Evolutionary conservation across 2,888 invertebrate genomes (phyloP).

Genomic region (Magallana nippona): DNA sequence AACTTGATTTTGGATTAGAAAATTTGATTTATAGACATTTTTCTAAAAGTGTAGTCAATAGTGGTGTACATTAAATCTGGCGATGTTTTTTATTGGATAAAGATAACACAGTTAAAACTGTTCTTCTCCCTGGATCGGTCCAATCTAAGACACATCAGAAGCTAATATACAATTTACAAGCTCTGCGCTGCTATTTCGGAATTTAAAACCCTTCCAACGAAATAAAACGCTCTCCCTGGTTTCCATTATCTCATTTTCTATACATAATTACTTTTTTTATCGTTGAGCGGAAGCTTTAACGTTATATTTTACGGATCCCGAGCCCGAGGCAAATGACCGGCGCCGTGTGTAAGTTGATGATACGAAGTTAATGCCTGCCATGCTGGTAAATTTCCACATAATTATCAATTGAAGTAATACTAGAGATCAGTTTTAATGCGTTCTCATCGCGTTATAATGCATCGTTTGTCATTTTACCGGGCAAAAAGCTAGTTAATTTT

Average conservation of each 20-base stretch:
- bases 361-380: not conserved
- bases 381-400: not conserved
- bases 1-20: too few relatives aligned
- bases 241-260: not conserved
- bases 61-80: too few relatives aligned
- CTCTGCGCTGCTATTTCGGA: too few relatives aligned
- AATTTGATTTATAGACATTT: too few relatives aligned
- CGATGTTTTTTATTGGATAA: too few relatives aligned
- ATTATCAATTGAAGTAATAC: not conserved
- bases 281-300: not conserved
- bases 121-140: too few relatives aligned
- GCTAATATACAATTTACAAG: too few relatives aligned
- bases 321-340: conserved; percentile 30
- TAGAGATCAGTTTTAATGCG: conserved; percentile 25
- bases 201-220: not conserved
- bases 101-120: too few relatives aligned
- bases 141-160: too few relatives aligned
- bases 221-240: not conserved
- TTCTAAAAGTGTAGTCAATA: too few relatives aligned
- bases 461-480: not conserved
- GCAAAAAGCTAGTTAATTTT: too few relatives aligned
- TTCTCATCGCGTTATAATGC: not conserved
- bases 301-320: not conserved
- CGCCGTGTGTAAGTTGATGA: not conserved
- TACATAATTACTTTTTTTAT: not conserved